Percentiles rank a stretch among this genome's conserved stretches.
Evolutionary conservation across 2,113 vertebrate genomes (phyloP).

Genomic region (Aspiorhynchus laticeps): DNA sequence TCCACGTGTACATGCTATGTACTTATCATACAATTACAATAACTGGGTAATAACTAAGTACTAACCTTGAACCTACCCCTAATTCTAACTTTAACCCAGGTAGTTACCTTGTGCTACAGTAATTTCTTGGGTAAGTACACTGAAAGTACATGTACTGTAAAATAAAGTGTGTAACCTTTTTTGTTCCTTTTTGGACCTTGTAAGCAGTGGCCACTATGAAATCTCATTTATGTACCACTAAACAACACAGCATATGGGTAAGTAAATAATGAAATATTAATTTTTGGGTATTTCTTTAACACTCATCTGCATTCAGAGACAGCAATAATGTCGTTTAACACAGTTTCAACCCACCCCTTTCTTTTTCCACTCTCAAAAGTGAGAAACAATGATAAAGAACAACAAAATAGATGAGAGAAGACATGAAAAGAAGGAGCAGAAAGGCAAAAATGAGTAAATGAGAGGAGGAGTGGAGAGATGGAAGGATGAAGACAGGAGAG

Average conservation of each 20-base stretch:
- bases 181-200: neutral
- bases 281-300: conserved; percentile 4
- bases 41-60: no score
- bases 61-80: no score
- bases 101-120: no score
- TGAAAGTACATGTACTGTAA: no score
- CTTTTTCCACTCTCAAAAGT: neutral
- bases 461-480: neutral
- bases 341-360: neutral
- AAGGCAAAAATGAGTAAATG: conserved; percentile 13
- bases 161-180: neutral
- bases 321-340: neutral
- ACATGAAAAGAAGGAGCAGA: neutral
- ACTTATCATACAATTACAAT: no score
- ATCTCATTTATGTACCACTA: neutral
- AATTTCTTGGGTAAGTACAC: no score
- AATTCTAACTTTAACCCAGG: no score
- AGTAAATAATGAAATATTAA: neutral
- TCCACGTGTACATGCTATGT: no score
- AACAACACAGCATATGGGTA: neutral
- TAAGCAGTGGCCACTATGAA: neutral
- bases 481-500: conserved; percentile 12
- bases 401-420: neutral
- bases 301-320: neutral
- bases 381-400: neutral